Evolutionary conservation across 1,140 invertebrate species (phyloP), one percentile per base, ranked within the genome.

Genomic region (Cataglyphis hispanica): DNA sequence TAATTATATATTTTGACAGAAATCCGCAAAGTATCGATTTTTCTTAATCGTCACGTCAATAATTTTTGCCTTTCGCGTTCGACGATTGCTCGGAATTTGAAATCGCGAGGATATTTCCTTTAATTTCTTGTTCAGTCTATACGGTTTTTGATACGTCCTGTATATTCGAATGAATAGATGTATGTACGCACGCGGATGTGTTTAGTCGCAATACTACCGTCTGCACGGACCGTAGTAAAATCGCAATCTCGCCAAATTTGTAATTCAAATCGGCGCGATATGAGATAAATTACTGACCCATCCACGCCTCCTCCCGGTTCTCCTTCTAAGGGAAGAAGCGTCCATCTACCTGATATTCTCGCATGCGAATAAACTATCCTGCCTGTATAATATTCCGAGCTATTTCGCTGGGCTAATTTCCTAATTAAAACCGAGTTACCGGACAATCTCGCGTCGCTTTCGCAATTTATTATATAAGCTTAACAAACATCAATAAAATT

Each of bases 261-360:
- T 87, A 88, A 91, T 90, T 89, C 85, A 91, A 89, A 91, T 91
- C 31, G 67, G 72, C 60, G 74, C 61, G 87, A 87, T 89, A 78
- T 63, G 61, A 88, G 84, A 90, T 92, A 89, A 90, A 91, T 92
- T 92, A 91, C 53, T 75, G 75, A 66, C 34, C 16, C 37, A 61
- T 69, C 63, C n/a, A 40, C 25, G 37, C 37, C 31, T 43, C 11
- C 25, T 58, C n/a, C 13, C 19, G 22, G n/a, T 37, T 69, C n/a
- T 69, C n/a, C 63, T 84, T 60, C 19, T 6, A 67, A 50, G 37
- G 27, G 46, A 86, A 80, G 58, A 16, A 61, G n/a, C 3, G 67
- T 72, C 80, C 58, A 43, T 56, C 50, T 46, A 69, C 8, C 63
- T 13, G 25, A 16, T 63, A 76, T 58, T 25, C 40, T 40, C 19